Evolutionary conservation across 35 echinoderm and acorn worm genomes (phyloP), one percentile per base, ranked within the genome.

Genomic region (Amphiura filiformis): DNA sequence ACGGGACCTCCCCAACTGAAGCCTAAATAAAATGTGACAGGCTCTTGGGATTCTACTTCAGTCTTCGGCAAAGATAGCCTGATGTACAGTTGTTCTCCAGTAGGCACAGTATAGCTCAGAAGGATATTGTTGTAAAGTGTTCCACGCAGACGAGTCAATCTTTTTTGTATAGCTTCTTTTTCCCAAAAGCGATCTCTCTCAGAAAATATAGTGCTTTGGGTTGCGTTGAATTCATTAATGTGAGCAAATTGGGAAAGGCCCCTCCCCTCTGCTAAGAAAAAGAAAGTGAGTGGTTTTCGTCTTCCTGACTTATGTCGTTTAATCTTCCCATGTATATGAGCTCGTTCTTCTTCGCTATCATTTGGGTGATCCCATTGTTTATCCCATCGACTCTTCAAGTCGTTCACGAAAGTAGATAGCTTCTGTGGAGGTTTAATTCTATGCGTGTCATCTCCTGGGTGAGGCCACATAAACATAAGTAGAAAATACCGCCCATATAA

Each of bases 1-100:
- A 84, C 39, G 26, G 91, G 91, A 28, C 91, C 91, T 13, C 26
- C 79, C 88, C 88, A 93, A 13, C 86, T 87, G 44, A 93, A 93
- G 2, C 91, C 91, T 23, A 93, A 41, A 39, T 78, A 93, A 36
- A 93, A 93, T 4, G 56, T 82, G n/a, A 93, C 91, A 22, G 34
- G 30, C 39, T 89, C 81, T 47, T 89, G 91, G 78, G 84, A 81
- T 11, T 49, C n/a, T 22, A 84, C 13, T 83, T 49, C 81, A 5
- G 75, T 28, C 26, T 33, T 84, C 18, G 88, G 80, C 14, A 77
- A 33, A 31, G 88, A 42, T 18, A 90, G 39, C 22, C 18, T 38
- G 30, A 90, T 78, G 22, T 76, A 75, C 1, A 90, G 23, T 26
- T 31, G 22, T 84, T 90, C 65, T 40, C 37, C 81, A 15, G 7